Base-by-base conservation (phyloP, 2,113 vertebrate genomes). In the Scatophagus argus region DNA sequence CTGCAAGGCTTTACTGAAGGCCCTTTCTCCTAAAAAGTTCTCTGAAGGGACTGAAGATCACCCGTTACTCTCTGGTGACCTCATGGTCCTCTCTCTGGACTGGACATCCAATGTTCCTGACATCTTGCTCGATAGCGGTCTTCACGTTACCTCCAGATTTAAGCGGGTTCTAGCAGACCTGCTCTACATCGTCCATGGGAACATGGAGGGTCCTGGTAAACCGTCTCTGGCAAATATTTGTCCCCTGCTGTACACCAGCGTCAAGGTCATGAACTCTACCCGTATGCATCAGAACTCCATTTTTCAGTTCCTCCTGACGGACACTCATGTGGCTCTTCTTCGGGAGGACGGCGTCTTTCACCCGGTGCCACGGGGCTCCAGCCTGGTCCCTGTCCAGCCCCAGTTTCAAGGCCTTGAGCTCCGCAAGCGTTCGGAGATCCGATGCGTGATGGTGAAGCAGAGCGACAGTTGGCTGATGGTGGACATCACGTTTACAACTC, bases 131-230 rank as follows among this genome's bases (percentile, higher is more conserved):
- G 77, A 92, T 59, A 85, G 38, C 0, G 91, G 93, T 10, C 25
- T 95, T 34, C 32, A 11, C 0, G 29, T 96, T n/a, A 94, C 90
- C 8, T 96, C 92, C 72, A 92, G 88, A 63, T 97, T 97, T 77
- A 94, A 90, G 47, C 89, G 73, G 11, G 85, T 90, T 4, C 93
- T 96, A 19, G 95, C 95, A 8, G 94, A 97, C 76, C 82, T 96
- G 47, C 89, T 95, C 56, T 96, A 96, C 82, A 82, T 96, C 6
- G 66, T 96, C 51, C 94, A 94, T 32, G 95, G 94, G 77, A 97
- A 96, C 79, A 96, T 96, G 93, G 87, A 89, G 0, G 64, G 17
- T 39, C 56, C 59, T 0, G 75, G 9, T 16, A 87, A 89, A 52
- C 94, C 92, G 0, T 89, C 89, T 0, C 84, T 97, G 85, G 93